A percentile compares a stretch with the other conserved stretches of the same genome.
Conservation (phyloP, 2,888 invertebrate species). For the Melanargia galathea region DNA sequence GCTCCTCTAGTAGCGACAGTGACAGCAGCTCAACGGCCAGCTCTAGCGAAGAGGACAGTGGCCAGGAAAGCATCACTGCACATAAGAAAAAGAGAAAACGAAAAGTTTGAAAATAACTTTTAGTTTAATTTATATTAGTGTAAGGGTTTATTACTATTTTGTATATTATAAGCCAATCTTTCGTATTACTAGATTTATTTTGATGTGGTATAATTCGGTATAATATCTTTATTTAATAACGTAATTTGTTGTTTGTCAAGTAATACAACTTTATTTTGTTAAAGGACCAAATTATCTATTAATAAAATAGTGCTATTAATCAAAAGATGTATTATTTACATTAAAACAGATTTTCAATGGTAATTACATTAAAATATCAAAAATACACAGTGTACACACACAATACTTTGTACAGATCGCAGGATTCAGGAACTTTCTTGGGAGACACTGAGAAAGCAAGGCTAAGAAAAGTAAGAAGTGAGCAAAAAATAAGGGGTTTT, state of each 20-base stretch:
- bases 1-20: conserved; percentile 88
- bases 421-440: too few relatives aligned
- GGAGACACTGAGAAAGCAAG: too few relatives aligned
- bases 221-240: conserved; percentile 47
- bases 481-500: too few relatives aligned
- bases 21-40: conserved; percentile 78
- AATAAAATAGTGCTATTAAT: conserved; percentile 35
- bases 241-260: conserved; percentile 57
- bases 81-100: conserved; percentile 90
- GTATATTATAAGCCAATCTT: conserved; percentile 51
- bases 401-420: too few relatives aligned
- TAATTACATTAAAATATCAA: too few relatives aligned
- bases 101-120: conserved; percentile 65
- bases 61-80: conserved; percentile 93
- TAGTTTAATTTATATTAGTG: conserved; percentile 32
- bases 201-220: conserved; percentile 1
- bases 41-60: conserved; percentile 88
- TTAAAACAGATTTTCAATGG: background rate
- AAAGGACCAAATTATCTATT: conserved; percentile 40
- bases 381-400: too few relatives aligned
- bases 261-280: conserved; percentile 47
- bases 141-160: conserved; percentile 26
- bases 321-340: background rate
- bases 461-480: too few relatives aligned
- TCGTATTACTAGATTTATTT: conserved; percentile 70